phyloP scores from a whole-genome alignment of 2,888 invertebrate species.

The Drosophila affinis region DNA sequence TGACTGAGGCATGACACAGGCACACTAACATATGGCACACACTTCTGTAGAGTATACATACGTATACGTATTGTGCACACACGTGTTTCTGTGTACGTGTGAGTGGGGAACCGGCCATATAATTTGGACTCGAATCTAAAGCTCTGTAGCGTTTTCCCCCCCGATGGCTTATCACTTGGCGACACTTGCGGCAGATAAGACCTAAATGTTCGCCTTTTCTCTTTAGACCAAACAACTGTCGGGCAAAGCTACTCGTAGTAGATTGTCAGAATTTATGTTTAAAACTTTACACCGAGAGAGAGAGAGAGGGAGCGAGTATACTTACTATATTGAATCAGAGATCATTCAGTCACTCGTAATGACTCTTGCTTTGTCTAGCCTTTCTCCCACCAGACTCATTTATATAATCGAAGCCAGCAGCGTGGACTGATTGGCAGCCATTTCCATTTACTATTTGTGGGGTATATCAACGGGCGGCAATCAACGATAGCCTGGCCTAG shows the following conservation, averaged over 20 bases:
- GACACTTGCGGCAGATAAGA: slow-evolving; percentile 27
- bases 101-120: slow-evolving; percentile 23
- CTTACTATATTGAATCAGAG: not conserved
- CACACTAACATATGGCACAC: slow-evolving; percentile 17
- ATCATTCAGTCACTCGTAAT: slow-evolving; percentile 22
- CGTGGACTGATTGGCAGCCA: slow-evolving; percentile 15
- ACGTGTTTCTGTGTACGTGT: slow-evolving; percentile 7
- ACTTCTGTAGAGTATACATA: not conserved
- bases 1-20: slow-evolving; percentile 27
- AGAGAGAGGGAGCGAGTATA: not conserved
- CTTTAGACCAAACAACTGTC: not conserved
- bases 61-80: slow-evolving; percentile 6
- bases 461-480: not conserved
- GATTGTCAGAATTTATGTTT: not conserved
- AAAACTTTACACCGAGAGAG: not conserved
- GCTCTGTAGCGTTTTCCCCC: slow-evolving; percentile 8
- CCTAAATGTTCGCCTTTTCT: slow-evolving; percentile 14
- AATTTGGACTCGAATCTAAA: slow-evolving; percentile 36
- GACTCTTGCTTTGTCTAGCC: slow-evolving; percentile 1
- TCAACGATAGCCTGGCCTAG: not conserved
- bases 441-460: slow-evolving; percentile 12
- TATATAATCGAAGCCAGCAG: slow-evolving; percentile 26
- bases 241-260: not conserved
- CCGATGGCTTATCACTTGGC: slow-evolving; percentile 36
- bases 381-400: slow-evolving; percentile 15